Conservation (phyloP, 2,113 vertebrate genomes). For the Proterorhinus semilunaris region DNA sequence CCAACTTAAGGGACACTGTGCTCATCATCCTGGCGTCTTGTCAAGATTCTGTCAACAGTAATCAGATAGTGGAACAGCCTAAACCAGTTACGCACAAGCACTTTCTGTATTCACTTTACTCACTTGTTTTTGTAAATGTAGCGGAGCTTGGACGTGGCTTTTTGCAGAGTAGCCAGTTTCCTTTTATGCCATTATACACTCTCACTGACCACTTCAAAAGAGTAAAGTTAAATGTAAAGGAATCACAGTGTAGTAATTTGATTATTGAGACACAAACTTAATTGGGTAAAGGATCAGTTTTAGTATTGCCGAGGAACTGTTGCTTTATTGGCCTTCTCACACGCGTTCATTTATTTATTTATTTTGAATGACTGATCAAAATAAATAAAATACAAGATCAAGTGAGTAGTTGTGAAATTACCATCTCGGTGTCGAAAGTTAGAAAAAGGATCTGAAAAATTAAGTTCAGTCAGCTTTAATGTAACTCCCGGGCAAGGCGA, state of each 20-base stretch:
- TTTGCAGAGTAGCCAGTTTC: slow-evolving; percentile 60
- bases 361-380: too few relatives aligned
- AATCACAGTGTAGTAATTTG: not conserved
- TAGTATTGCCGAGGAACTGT: too few relatives aligned
- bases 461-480: too few relatives aligned
- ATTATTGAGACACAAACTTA: too few relatives aligned
- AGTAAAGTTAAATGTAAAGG: not conserved
- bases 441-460: too few relatives aligned
- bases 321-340: too few relatives aligned
- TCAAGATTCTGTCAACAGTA: slow-evolving; percentile 51
- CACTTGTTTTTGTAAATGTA: slow-evolving; percentile 14
- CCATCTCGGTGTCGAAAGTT: too few relatives aligned
- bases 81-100: slow-evolving; percentile 62
- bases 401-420: too few relatives aligned
- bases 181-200: slow-evolving; percentile 14
- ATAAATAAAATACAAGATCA: too few relatives aligned
- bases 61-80: slow-evolving; percentile 60
- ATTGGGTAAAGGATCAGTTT: too few relatives aligned
- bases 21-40: slow-evolving; percentile 37
- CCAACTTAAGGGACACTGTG: slow-evolving; percentile 25
- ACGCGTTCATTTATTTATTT: too few relatives aligned
- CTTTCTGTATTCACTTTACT: slow-evolving; percentile 3
- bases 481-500: too few relatives aligned
- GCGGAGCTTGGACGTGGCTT: slow-evolving; percentile 10
- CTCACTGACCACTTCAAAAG: not conserved